Evolutionary conservation across 2,113 vertebrate species (phyloP).

Genomic region (Corvus cornix): DNA sequence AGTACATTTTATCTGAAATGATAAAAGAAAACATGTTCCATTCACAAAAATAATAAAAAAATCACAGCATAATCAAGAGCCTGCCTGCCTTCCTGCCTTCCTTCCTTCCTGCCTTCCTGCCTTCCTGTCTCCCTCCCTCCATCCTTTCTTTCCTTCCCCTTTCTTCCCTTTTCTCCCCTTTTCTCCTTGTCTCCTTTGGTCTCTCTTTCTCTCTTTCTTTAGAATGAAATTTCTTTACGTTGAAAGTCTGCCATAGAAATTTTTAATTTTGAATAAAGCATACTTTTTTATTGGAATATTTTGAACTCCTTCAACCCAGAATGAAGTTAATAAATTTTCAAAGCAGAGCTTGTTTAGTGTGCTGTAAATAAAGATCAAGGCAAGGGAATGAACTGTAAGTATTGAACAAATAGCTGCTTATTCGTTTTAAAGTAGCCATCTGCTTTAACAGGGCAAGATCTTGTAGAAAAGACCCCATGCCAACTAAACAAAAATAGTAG

Average conservation of each 20-base stretch:
- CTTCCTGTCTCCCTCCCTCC: not conserved
- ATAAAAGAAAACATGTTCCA: not conserved
- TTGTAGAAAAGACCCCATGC: fast-evolving
- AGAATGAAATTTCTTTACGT: not conserved
- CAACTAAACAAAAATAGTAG: not conserved
- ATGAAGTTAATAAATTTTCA: conserved; percentile 16
- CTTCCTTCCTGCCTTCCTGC: not conserved
- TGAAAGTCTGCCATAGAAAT: not conserved
- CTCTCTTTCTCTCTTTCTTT: not conserved
- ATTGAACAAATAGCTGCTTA: conserved; percentile 27
- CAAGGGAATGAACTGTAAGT: not conserved
- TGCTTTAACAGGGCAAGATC: not conserved
- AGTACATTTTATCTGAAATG: not conserved
- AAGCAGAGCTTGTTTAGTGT: not conserved
- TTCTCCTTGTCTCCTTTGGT: not conserved
- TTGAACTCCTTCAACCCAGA: not conserved
- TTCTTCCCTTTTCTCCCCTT: too few relatives aligned
- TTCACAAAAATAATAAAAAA: not conserved
- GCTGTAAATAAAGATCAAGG: conserved; percentile 28
- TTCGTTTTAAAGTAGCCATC: not conserved
- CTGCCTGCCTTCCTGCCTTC: not conserved
- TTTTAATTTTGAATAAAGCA: not conserved
- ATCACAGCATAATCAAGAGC: not conserved
- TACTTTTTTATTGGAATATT: not conserved
- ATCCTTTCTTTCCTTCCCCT: too few relatives aligned